Evolutionary conservation across 2,113 vertebrate genomes (phyloP).

Genomic region (Chiloscyllium plagiosum): DNA sequence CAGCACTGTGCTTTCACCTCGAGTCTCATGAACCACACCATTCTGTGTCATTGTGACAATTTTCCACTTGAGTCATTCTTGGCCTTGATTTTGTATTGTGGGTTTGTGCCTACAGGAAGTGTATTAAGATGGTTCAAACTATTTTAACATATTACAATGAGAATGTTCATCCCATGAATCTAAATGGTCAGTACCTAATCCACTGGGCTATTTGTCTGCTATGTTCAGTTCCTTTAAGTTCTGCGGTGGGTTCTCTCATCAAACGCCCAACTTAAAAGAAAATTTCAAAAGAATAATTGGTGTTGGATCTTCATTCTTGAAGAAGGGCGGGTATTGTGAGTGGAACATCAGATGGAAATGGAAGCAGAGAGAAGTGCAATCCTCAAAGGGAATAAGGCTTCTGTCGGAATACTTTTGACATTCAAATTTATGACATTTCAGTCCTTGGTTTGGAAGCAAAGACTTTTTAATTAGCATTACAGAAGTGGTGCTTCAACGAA

Average conservation of each 20-base stretch:
- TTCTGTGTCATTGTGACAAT: not conserved
- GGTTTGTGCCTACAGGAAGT: not conserved
- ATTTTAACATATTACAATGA: not conserved
- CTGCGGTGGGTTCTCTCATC: not conserved
- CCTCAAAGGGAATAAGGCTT: slow-evolving; percentile 28
- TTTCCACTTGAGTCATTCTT: not conserved
- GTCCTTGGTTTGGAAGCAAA: slow-evolving; percentile 3
- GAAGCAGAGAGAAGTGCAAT: not conserved
- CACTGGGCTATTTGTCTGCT: not conserved
- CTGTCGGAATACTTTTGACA: slow-evolving; percentile 16
- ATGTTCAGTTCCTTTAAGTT: not conserved
- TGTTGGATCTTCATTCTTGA: slow-evolving; percentile 17
- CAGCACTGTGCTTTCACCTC: not conserved
- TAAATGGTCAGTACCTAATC: not conserved
- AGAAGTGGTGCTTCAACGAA: slow-evolving; percentile 7
- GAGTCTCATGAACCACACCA: not conserved
- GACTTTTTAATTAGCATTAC: slow-evolving; percentile 13
- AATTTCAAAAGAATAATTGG: slow-evolving; percentile 1
- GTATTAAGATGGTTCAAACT: not conserved
- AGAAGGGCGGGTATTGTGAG: not conserved
- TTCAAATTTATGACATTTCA: slow-evolving; percentile 15
- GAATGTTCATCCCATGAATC: not conserved
- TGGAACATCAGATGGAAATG: slow-evolving; percentile 3
- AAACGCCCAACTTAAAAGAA: not conserved
- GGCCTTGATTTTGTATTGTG: not conserved